Evolutionary conservation across 2,888 invertebrate species (phyloP).

Genomic region (Merodon equestris): DNA sequence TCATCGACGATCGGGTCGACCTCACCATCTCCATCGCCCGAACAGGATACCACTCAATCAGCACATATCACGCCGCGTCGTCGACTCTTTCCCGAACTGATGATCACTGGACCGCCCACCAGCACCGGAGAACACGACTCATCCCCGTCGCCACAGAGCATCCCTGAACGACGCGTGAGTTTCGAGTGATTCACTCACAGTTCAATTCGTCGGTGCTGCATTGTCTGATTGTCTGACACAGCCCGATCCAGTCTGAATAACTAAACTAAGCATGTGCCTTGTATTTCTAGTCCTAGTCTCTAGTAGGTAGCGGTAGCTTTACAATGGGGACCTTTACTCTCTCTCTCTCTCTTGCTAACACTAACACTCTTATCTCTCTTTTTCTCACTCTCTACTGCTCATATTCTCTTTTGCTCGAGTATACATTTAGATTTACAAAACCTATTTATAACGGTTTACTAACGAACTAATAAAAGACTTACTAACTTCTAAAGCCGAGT

Average conservation of each 20-base stretch:
- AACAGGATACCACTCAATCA: constrained; percentile 32
- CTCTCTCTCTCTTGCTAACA: constrained; percentile 35
- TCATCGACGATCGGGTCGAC: constrained; percentile 35
- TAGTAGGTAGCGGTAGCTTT: constrained; percentile 39
- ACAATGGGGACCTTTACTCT: constrained; percentile 30
- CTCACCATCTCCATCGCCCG: constrained; percentile 33
- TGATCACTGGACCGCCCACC: not conserved
- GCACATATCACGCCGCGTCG: constrained; percentile 32
- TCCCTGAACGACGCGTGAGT: constrained; percentile 55
- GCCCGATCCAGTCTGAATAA: not conserved
- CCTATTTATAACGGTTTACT: constrained; percentile 64
- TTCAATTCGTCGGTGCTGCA: constrained; percentile 19
- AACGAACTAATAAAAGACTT: constrained; percentile 61
- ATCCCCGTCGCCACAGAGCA: constrained; percentile 39
- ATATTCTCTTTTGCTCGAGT: too few relatives aligned
- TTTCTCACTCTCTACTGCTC: too few relatives aligned
- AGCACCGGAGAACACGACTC: constrained; percentile 5
- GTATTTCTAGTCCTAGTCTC: constrained; percentile 55
- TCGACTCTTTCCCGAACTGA: constrained; percentile 43
- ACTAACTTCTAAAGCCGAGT: constrained; percentile 56
- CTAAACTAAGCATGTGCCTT: constrained; percentile 70
- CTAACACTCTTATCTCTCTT: constrained; percentile 47
- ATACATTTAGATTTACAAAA: too few relatives aligned
- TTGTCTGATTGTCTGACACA: not conserved
- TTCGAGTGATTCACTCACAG: constrained; percentile 47